Base-by-base conservation (phyloP, 2,113 vertebrate genomes). In the Xenopus borealis region DNA sequence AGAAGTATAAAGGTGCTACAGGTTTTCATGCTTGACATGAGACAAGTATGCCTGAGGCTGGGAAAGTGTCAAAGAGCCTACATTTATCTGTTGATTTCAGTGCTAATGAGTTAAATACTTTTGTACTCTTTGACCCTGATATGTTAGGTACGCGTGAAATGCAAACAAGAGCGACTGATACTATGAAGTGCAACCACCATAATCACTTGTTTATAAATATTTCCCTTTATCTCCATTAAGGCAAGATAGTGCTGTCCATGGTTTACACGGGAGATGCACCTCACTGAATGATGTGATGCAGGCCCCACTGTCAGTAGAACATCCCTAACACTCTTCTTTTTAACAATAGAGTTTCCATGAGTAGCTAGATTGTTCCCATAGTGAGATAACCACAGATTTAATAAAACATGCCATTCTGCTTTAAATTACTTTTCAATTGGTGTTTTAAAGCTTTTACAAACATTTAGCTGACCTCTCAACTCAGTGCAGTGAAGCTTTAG, bases 401-500 rank as follows among this genome's bases (percentile, higher is more conserved):
- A 66, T 66, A 66, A 3, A 66, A 46, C 40, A n/a, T 19, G 33
- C 17, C 18, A 46, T 46, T 12, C 63, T 66, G 33, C 33, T 46
- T 46, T 12, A 33, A 66, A 40, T 66, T 46, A 46, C n/a, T 16
- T 19, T 46, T 66, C 33, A 66, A 19, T 66, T 66, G 40, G 33
- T 46, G 63, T 40, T 40, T 40, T 45, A 9, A 66, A 17, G 40
- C 40, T 66, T 66, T 46, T 45, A 66, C 17, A 46, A 66, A 66
- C 33, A 66, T 66, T 66, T 66, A 12, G 40, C 44, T 19, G 63
- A 66, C 63, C 40, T 46, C 33, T 66, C 40, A 66, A 33, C 45
- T 16, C 11, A n/a, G 45, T 55, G 64, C 69, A 72, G 66, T 2
- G 46, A 44, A 61, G 82, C 72, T 79, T 27, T 65, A 18, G 78